phyloP scores from a whole-genome alignment of 1,140 invertebrate species.

The Rhopalosiphum maidis region DNA sequence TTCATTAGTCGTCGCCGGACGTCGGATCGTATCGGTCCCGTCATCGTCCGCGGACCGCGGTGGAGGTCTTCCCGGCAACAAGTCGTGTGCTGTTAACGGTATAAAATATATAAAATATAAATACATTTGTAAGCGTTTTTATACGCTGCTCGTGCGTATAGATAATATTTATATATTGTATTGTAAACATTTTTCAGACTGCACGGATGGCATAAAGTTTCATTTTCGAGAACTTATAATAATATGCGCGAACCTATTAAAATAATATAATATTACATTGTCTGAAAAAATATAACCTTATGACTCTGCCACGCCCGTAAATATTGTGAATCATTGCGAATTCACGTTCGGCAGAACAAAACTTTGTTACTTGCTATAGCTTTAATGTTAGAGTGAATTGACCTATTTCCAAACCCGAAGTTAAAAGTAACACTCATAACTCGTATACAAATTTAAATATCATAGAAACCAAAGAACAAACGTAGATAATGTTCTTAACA shows the following conservation, averaged over 20 bases:
- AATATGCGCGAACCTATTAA: background rate
- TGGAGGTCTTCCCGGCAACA: background rate
- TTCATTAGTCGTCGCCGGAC: background rate
- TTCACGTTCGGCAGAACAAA: background rate
- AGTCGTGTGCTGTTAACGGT: constrained; percentile 12
- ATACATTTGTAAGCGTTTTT: background rate
- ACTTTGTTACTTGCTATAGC: background rate
- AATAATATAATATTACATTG: background rate
- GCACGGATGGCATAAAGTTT: background rate
- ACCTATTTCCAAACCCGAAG: background rate
- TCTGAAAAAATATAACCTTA: background rate
- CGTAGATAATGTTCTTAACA: too few relatives aligned
- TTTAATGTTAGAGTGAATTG: background rate
- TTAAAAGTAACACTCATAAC: background rate
- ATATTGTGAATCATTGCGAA: background rate
- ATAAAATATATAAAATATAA: background rate
- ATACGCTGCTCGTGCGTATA: background rate
- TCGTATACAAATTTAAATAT: too few relatives aligned
- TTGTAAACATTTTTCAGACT: background rate
- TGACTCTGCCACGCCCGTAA: background rate
- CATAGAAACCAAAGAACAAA: too few relatives aligned
- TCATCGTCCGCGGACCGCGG: constrained; percentile 18
- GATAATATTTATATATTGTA: background rate
- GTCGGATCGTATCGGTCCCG: background rate
- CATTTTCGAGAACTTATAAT: background rate